These are phyloP conservation scores for Setipinna tenuifilis DNA, from an alignment of 2,797 vertebrate genomes.

Conservation along the genomic window DNA sequence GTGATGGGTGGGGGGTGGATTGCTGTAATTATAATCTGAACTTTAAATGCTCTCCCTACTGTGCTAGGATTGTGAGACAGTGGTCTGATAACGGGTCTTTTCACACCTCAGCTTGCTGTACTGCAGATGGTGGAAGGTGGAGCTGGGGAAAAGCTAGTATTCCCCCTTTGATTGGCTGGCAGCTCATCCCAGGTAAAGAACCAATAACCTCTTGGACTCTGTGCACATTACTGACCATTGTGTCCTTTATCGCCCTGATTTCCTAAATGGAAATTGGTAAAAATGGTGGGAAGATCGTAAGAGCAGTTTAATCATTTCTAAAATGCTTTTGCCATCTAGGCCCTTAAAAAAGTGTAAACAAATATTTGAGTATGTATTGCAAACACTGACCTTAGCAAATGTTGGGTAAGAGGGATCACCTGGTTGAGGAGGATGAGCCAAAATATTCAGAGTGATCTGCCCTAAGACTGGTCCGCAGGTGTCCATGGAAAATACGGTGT, in stretches of 20 bases:
- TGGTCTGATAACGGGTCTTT: not conserved
- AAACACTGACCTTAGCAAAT: slow-evolving; percentile 59
- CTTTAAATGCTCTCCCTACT: not conserved
- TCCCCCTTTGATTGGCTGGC: slow-evolving; percentile 69
- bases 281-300: not conserved
- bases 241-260: slow-evolving; percentile 52
- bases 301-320: not conserved
- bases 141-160: slow-evolving; percentile 68
- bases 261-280: slow-evolving; percentile 63
- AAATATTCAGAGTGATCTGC: slow-evolving; percentile 73
- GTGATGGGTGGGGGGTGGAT: not conserved
- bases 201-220: slow-evolving; percentile 58
- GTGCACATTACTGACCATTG: slow-evolving; percentile 56
- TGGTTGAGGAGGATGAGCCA: slow-evolving; percentile 68
- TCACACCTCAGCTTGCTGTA: slow-evolving; percentile 70
- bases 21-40: too few relatives aligned
- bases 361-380: not conserved
- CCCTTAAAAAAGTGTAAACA: not conserved
- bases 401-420: slow-evolving; percentile 70
- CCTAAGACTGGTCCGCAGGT: slow-evolving; percentile 51
- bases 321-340: not conserved
- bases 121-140: slow-evolving; percentile 63
- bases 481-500: slow-evolving; percentile 32
- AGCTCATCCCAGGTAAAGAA: slow-evolving; percentile 65
- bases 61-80: too few relatives aligned